These are phyloP conservation scores for Bothrops jararaca DNA, from an alignment of 2,113 vertebrate species.

Conservation along the genomic window DNA sequence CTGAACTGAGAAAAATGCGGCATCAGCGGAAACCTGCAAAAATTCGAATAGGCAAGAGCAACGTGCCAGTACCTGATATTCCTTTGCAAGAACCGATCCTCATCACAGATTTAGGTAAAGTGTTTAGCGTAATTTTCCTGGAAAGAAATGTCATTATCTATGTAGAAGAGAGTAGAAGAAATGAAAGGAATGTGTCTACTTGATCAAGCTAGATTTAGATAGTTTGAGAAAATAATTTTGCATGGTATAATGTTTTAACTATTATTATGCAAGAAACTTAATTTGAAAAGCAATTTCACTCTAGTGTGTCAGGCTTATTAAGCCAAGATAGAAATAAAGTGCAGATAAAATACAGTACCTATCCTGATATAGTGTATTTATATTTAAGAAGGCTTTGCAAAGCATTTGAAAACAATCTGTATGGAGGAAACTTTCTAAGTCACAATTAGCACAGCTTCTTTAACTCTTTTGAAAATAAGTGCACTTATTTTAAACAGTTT, in stretches of 20 bases:
- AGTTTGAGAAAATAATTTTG: neutral
- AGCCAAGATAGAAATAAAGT: neutral
- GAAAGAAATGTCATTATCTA: neutral
- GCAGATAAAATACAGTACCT: neutral
- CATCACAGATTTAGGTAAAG: slow-evolving; percentile 94
- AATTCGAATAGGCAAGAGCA: slow-evolving; percentile 83
- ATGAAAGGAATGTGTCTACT: neutral
- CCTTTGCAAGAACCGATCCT: slow-evolving; percentile 97
- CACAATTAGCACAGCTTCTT: neutral
- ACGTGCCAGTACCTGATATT: slow-evolving; percentile 84
- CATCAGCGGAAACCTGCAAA: slow-evolving; percentile 87
- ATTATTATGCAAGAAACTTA: neutral
- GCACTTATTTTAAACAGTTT: neutral
- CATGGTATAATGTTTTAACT: neutral
- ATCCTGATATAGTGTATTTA: neutral
- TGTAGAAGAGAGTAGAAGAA: slow-evolving; percentile 8
- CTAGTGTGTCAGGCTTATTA: no score
- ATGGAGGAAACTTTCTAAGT: neutral
- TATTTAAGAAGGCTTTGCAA: neutral
- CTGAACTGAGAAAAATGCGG: slow-evolving; percentile 86
- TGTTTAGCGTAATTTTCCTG: fast-evolving
- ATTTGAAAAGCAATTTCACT: neutral
- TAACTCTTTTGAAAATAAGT: neutral
- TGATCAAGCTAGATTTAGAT: neutral
- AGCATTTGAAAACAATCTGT: neutral